These are phyloP conservation scores for Wasmannia auropunctata DNA, from an alignment of 1,140 invertebrate species.

Conservation along the genomic window DNA sequence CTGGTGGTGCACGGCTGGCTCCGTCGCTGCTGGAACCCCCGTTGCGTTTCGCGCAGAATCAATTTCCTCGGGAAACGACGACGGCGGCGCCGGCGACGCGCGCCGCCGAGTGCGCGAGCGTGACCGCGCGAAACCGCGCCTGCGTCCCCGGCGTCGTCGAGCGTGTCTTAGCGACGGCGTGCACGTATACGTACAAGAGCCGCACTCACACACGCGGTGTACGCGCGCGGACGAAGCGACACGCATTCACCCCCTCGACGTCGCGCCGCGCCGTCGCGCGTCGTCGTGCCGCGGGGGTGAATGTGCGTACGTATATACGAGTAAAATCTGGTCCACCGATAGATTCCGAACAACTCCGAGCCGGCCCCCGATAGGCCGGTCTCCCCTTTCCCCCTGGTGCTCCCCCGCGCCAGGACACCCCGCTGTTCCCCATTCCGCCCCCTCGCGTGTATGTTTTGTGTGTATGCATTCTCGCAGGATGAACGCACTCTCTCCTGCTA, in stretches of 20 bases:
- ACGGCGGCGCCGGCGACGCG: conserved; percentile 54
- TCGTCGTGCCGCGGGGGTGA: conserved; percentile 43
- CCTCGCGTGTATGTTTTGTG: neutral
- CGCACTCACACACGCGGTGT: neutral
- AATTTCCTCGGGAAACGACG: conserved; percentile 80
- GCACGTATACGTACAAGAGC: neutral
- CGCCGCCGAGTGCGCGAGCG: conserved; percentile 66
- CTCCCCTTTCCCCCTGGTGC: neutral
- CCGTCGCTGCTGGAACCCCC: conserved; percentile 38
- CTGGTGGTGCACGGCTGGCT: conserved; percentile 60
- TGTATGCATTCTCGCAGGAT: conserved; percentile 37
- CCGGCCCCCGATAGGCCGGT: conserved; percentile 61
- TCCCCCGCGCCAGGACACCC: neutral
- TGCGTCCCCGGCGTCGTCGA: neutral
- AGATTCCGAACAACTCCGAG: conserved; percentile 73
- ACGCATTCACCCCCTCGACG: conserved; percentile 13
- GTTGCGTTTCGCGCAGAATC: conserved; percentile 81
- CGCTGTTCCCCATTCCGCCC: conserved; percentile 12
- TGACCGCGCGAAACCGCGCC: conserved; percentile 37
- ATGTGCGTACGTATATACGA: conserved; percentile 65
- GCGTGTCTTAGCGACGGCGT: neutral
- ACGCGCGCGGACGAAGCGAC: neutral
- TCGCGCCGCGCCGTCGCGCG: too few species aligned
- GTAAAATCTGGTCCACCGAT: conserved; percentile 73
- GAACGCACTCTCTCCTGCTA: conserved; percentile 38